These are phyloP conservation scores for Carcharodon carcharias DNA, from an alignment of 2,797 vertebrate species.

Conservation along the genomic window DNA sequence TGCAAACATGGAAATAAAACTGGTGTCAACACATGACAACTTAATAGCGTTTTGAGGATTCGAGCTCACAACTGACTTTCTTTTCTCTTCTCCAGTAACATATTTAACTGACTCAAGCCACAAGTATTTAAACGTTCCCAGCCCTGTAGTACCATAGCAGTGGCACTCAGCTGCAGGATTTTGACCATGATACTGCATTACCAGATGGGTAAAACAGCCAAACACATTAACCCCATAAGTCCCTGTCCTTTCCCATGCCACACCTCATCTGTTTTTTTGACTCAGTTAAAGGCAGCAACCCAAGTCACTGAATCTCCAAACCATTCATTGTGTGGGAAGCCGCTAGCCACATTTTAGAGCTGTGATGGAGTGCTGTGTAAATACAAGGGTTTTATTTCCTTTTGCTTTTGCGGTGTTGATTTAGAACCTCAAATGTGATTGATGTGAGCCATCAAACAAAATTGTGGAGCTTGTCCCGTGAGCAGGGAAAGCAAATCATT, in stretches of 20 bases:
- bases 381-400: background rate
- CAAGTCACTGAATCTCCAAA: background rate
- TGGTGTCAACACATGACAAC: background rate
- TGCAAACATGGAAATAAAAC: background rate
- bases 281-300: background rate
- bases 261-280: background rate
- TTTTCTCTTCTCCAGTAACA: background rate
- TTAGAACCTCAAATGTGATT: background rate
- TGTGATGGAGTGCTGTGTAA: background rate
- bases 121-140: background rate
- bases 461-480: background rate
- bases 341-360: background rate
- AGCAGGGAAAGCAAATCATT: background rate
- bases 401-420: background rate
- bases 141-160: too few relatives aligned
- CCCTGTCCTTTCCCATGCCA: background rate
- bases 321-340: background rate
- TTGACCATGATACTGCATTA: background rate
- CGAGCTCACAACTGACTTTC: background rate
- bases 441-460: background rate
- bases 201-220: background rate
- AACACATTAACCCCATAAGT: background rate
- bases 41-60: background rate
- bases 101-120: background rate
- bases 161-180: background rate